Evolutionary conservation across 2,113 vertebrate genomes (phyloP).

Genomic region (Alouatta palliata): DNA sequence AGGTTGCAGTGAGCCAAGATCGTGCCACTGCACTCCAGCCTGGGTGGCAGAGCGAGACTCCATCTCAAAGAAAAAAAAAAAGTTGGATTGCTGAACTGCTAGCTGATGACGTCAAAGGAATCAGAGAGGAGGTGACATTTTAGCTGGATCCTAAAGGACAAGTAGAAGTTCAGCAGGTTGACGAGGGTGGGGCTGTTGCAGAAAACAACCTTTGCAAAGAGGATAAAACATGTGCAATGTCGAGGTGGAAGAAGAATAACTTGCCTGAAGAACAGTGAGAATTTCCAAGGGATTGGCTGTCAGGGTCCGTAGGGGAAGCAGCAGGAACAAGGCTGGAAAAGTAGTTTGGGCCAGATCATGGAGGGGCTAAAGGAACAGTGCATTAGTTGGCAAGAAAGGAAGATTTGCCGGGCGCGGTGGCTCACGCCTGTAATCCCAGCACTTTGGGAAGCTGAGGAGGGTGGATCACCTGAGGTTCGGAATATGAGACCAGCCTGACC

Average conservation of each 20-base stretch:
- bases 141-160: not conserved
- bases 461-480: too few relatives aligned
- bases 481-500: too few relatives aligned
- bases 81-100: too few relatives aligned
- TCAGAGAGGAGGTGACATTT: not conserved
- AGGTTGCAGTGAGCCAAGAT: too few relatives aligned
- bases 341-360: not conserved
- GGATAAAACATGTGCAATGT: too few relatives aligned
- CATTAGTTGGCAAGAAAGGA: not conserved
- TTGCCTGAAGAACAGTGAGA: not conserved
- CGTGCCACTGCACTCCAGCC: too few relatives aligned
- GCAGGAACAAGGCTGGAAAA: not conserved
- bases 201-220: not conserved
- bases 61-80: not conserved
- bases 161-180: too few relatives aligned
- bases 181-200: not conserved
- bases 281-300: not conserved
- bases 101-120: not conserved
- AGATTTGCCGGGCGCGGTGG: not conserved
- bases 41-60: too few relatives aligned
- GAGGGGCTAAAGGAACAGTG: not conserved
- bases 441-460: too few relatives aligned
- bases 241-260: not conserved
- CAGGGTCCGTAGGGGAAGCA: not conserved
- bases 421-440: too few relatives aligned